These are phyloP conservation scores for Druon quercuslanigerum DNA, from an alignment of 1,140 invertebrate species.

Conservation along the genomic window DNA sequence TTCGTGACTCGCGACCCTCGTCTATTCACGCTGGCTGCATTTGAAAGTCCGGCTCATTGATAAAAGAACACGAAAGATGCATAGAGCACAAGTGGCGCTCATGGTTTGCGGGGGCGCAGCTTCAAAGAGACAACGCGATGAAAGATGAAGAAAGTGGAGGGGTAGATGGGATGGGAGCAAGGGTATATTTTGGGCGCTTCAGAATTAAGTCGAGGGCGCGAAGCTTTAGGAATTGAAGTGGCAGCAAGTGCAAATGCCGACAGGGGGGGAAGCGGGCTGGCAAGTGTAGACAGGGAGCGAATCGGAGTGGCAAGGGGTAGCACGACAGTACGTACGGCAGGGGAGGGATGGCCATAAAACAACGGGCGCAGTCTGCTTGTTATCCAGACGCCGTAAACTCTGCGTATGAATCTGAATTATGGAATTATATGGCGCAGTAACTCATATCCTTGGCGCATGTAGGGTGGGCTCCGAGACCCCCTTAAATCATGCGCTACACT, in stretches of 20 bases:
- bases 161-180: constrained; percentile 14
- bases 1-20: no score
- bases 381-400: constrained; percentile 68
- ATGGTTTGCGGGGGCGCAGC: no score
- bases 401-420: constrained; percentile 69
- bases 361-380: constrained; percentile 68
- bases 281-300: constrained; percentile 32
- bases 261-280: constrained; percentile 35
- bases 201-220: constrained; percentile 33
- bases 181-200: constrained; percentile 22
- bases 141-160: constrained; percentile 21
- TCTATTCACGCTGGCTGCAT: no score
- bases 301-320: constrained; percentile 34
- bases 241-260: constrained; percentile 31
- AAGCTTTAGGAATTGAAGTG: constrained; percentile 45
- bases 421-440: constrained; percentile 68
- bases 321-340: constrained; percentile 9
- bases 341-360: constrained; percentile 59
- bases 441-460: constrained; percentile 63
- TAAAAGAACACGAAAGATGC: no score
- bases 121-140: neutral
- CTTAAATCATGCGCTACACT: constrained; percentile 65
- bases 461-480: constrained; percentile 58
- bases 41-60: no score
- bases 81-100: no score